A percentile compares a stretch with the other conserved stretches of the same genome.
These are phyloP conservation scores for Hydrotaea cyrtoneurina DNA, from an alignment of 2,888 invertebrate species.

Conservation along the genomic window DNA sequence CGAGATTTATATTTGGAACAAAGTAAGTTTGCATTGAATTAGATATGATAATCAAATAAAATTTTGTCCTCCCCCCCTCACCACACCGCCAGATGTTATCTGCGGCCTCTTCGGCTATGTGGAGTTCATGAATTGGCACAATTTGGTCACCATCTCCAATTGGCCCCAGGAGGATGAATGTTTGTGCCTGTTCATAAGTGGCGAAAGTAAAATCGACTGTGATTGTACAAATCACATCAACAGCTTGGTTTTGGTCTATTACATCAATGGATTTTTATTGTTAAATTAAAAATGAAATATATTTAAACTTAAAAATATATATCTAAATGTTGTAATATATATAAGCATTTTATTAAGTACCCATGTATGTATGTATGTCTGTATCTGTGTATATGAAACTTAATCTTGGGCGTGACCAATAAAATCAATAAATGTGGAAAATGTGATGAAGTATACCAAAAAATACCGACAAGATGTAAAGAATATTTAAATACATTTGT, in stretches of 20 bases:
- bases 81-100: slow-evolving; percentile 71
- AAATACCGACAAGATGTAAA: no score
- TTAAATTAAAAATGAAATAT: slow-evolving; percentile 70
- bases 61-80: no score
- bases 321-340: no score
- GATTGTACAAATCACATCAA: slow-evolving; percentile 71
- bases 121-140: slow-evolving; percentile 77
- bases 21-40: slow-evolving; percentile 72
- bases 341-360: no score
- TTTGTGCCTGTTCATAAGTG: slow-evolving; percentile 59
- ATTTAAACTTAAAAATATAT: not conserved
- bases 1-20: slow-evolving; percentile 78
- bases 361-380: no score
- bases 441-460: no score
- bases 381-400: no score
- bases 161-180: slow-evolving; percentile 64
- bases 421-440: no score
- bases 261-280: slow-evolving; percentile 74
- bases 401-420: no score
- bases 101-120: slow-evolving; percentile 76
- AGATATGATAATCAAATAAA: no score
- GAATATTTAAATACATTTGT: no score
- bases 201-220: slow-evolving; percentile 64
- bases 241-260: slow-evolving; percentile 74
- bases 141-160: slow-evolving; percentile 67